A percentile compares a stretch with the other conserved stretches of the same genome.
Conservation (phyloP, 2,888 invertebrate species). For the Pimpla rufipes region DNA sequence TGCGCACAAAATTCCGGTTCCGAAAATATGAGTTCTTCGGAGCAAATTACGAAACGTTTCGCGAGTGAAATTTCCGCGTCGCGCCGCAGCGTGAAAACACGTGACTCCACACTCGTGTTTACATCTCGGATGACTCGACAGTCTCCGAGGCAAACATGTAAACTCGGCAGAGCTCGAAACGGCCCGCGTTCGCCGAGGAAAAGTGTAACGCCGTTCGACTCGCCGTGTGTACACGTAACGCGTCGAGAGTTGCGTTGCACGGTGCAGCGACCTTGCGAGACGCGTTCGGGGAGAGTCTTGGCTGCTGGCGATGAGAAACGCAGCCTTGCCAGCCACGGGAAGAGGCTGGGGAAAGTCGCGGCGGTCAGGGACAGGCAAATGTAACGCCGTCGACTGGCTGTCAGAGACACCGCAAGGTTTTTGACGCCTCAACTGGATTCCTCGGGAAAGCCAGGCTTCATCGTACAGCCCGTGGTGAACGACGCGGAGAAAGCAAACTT, state of each 20-base stretch:
- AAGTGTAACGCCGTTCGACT: neutral
- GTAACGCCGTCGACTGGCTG: neutral
- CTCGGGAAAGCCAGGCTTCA: neutral
- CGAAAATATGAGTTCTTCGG: too few species aligned
- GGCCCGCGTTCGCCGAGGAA: too few species aligned
- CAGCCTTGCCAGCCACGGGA: conserved; percentile 30
- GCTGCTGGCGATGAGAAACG: conserved; percentile 22
- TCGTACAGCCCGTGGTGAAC: conserved; percentile 39
- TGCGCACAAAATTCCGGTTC: too few species aligned
- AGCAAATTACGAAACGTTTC: too few species aligned
- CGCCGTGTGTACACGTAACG: neutral
- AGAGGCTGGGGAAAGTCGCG: conserved; percentile 8
- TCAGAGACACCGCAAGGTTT: neutral
- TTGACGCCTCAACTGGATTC: conserved; percentile 18
- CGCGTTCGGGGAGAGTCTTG: conserved; percentile 1
- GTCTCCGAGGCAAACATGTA: too few species aligned
- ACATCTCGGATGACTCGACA: too few species aligned
- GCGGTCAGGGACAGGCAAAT: conserved; percentile 3
- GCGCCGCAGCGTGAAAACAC: too few species aligned
- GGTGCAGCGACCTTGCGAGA: neutral
- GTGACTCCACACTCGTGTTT: too few species aligned
- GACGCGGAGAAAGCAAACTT: conserved; percentile 70
- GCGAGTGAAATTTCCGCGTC: too few species aligned
- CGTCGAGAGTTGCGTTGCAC: neutral
- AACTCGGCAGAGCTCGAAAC: too few species aligned